These are phyloP conservation scores for Dryas iulia DNA, from an alignment of 1,140 invertebrate species.

Conservation along the genomic window DNA sequence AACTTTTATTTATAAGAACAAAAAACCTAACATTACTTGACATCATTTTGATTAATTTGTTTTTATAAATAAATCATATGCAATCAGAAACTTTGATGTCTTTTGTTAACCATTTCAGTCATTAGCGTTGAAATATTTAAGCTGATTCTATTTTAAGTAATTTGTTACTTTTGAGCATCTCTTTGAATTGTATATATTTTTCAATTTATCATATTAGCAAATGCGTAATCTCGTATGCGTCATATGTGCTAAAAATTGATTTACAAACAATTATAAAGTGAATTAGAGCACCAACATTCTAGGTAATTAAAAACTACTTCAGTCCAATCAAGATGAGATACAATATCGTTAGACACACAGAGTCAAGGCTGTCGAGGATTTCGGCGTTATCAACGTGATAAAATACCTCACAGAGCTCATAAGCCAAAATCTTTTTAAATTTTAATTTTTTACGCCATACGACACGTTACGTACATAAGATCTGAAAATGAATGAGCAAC, in stretches of 20 bases:
- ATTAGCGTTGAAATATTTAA: too few species aligned
- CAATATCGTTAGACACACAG: slow-evolving; percentile 32
- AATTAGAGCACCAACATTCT: not conserved
- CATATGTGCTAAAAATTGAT: not conserved
- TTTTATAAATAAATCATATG: too few species aligned
- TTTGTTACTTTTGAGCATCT: not conserved
- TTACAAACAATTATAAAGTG: not conserved
- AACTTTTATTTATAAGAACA: too few species aligned
- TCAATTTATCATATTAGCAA: not conserved
- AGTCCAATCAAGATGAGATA: slow-evolving; percentile 29
- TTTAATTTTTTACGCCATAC: not conserved
- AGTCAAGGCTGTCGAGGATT: slow-evolving; percentile 48
- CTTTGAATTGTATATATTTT: not conserved
- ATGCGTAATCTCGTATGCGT: not conserved
- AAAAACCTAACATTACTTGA: too few species aligned
- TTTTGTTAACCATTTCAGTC: too few species aligned
- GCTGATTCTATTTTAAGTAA: not conserved
- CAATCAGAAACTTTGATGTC: too few species aligned
- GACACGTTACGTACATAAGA: too few species aligned
- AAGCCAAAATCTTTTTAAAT: slow-evolving; percentile 18
- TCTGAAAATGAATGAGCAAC: too few species aligned
- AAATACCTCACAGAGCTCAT: slow-evolving; percentile 28
- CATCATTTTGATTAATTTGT: too few species aligned
- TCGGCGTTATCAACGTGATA: slow-evolving; percentile 43
- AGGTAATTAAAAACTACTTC: slow-evolving; percentile 12